Evolutionary conservation across 2,797 vertebrate species (phyloP).

Genomic region (Geotrypetes seraphini): DNA sequence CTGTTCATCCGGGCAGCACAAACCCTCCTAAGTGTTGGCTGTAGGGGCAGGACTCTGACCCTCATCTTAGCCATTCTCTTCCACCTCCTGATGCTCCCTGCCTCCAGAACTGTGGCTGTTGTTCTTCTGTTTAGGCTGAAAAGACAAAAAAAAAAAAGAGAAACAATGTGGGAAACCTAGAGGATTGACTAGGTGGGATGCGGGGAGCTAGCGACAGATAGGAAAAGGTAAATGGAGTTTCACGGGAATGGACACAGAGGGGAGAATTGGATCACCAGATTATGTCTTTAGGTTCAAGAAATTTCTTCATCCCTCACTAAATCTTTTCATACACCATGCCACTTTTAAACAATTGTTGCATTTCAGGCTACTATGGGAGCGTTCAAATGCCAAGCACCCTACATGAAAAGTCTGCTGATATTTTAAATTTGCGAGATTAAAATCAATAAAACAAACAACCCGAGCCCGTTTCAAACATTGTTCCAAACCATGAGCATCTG

Average conservation of each 20-base stretch:
- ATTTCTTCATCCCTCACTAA: conserved; percentile 76
- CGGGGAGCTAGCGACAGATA: conserved; percentile 47
- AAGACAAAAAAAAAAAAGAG: conserved; percentile 63
- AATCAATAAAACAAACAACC: conserved; percentile 53
- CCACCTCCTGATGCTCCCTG: conserved; percentile 64
- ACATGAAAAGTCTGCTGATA: conserved; percentile 59
- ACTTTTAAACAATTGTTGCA: conserved; percentile 75
- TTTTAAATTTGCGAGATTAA: conserved; percentile 54
- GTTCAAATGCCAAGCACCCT: conserved; percentile 52
- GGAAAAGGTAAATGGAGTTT: conserved; percentile 59
- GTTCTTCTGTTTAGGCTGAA: conserved; percentile 73
- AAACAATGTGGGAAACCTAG: conserved; percentile 67
- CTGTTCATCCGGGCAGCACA: conserved; percentile 68
- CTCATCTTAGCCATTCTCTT: conserved; percentile 65
- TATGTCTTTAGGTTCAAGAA: conserved; percentile 69
- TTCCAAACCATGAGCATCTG: conserved; percentile 53
- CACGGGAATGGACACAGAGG: conserved; percentile 66
- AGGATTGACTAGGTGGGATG: conserved; percentile 69
- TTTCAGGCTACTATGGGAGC: conserved; percentile 68
- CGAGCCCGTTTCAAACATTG: conserved; percentile 35
- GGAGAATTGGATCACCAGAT: conserved; percentile 73
- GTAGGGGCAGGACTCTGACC: conserved; percentile 66
- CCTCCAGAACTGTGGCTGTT: conserved; percentile 65
- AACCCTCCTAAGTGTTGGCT: conserved; percentile 70
- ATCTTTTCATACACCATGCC: conserved; percentile 68